Evolutionary conservation across 2,113 vertebrate species (phyloP).

Genomic region (Oreochromis spilurus): DNA sequence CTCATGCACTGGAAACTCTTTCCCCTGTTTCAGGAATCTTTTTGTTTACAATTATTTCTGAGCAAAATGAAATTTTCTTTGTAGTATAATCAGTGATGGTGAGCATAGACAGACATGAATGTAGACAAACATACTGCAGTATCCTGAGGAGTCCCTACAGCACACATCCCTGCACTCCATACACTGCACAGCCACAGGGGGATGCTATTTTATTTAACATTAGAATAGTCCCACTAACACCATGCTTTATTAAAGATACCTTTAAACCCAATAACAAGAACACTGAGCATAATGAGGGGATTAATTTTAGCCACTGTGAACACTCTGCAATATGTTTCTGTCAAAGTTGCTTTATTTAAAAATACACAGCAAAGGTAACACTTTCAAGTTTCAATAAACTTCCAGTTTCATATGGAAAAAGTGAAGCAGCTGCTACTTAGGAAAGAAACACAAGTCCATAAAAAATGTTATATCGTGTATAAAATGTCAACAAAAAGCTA

Average conservation of each 20-base stretch:
- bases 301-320: not conserved
- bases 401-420: not conserved
- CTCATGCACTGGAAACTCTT: not conserved
- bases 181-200: not conserved
- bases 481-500: not conserved
- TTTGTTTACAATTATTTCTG: not conserved
- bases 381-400: not conserved
- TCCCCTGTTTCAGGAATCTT: not conserved
- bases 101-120: not conserved
- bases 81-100: not conserved
- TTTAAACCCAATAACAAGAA: not conserved
- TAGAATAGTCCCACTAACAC: not conserved
- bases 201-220: not conserved
- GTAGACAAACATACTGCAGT: not conserved
- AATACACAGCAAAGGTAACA: not conserved
- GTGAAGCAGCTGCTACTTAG: not conserved
- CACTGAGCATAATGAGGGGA: not conserved
- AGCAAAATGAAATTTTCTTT: not conserved
- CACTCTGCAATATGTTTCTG: not conserved
- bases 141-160: not conserved
- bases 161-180: not conserved
- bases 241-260: not conserved
- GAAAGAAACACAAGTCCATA: not conserved
- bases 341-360: not conserved
- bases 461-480: not conserved